phyloP scores from a whole-genome alignment of 2,797 vertebrate genomes.

The Clarias platycephalus region DNA sequence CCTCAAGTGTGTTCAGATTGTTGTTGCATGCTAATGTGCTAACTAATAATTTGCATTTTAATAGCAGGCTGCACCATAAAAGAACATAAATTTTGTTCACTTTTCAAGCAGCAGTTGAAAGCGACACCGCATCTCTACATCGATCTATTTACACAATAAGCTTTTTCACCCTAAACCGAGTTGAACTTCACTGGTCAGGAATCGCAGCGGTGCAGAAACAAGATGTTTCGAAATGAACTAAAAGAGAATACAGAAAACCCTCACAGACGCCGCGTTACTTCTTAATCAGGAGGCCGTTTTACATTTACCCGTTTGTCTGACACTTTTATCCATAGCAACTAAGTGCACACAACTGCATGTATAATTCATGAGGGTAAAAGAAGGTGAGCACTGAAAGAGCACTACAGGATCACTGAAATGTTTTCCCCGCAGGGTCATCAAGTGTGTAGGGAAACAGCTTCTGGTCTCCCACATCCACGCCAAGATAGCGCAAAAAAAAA shows the following conservation, averaged over 20 bases:
- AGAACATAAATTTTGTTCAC: neutral
- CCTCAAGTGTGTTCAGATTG: neutral
- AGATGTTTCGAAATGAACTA: neutral
- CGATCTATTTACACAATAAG: neutral
- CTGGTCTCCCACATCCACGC: slow-evolving; percentile 5
- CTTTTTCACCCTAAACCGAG: neutral
- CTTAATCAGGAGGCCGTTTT: neutral
- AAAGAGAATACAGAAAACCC: neutral
- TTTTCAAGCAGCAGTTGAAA: neutral
- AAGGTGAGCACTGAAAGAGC: slow-evolving; percentile 27
- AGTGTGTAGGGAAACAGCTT: slow-evolving; percentile 16
- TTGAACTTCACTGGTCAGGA: neutral
- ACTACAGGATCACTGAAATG: slow-evolving; percentile 42
- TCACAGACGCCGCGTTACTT: neutral
- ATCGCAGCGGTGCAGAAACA: neutral
- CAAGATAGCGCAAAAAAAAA: slow-evolving; percentile 30
- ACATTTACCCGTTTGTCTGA: neutral
- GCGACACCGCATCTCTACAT: neutral
- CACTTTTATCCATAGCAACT: slow-evolving; percentile 7
- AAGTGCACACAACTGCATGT: slow-evolving; percentile 43
- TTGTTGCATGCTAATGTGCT: neutral
- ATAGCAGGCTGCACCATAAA: neutral
- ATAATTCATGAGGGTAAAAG: slow-evolving; percentile 47
- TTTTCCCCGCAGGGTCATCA: slow-evolving; percentile 33
- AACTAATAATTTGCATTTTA: neutral